phyloP scores from a whole-genome alignment of 2,888 invertebrate species.

The Gryllus longicercus region DNA sequence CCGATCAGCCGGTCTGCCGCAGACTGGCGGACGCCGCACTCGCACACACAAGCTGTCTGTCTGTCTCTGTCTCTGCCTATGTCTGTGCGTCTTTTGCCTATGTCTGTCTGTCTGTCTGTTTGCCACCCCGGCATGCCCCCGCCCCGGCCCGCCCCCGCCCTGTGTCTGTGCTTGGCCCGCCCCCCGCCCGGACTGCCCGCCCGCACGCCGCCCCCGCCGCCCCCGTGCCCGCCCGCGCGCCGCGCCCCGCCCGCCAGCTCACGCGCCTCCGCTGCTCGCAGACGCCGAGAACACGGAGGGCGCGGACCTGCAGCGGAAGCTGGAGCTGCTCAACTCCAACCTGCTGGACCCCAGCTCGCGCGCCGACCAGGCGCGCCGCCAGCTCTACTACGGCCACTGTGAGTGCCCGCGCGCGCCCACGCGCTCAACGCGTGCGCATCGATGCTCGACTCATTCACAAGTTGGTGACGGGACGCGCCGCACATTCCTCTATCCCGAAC shows the following conservation, averaged over 20 bases:
- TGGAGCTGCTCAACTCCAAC: constrained; percentile 79
- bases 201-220: constrained; percentile 20
- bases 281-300: constrained; percentile 85
- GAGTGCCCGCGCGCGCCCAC: constrained; percentile 49
- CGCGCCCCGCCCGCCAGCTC: constrained; percentile 39
- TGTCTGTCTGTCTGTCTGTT: constrained; percentile 12
- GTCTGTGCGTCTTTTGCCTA: neutral
- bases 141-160: neutral
- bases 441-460: no score
- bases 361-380: constrained; percentile 71
- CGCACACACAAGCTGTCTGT: no score
- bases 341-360: constrained; percentile 83
- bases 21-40: no score
- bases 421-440: no score
- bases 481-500: no score
- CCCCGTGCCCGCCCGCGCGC: constrained; percentile 26
- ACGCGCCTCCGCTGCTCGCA: constrained; percentile 48
- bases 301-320: constrained; percentile 82
- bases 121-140: constrained; percentile 18
- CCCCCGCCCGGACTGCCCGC: constrained; percentile 20
- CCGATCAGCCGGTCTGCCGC: neutral
- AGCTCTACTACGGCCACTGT: constrained; percentile 78
- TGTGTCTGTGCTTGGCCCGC: constrained; percentile 22
- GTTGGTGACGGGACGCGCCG: no score
- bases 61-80: no score